A percentile compares a stretch with the other conserved stretches of the same genome.
Conservation (phyloP, 1,140 invertebrate species). For the Araneus ventricosus region DNA sequence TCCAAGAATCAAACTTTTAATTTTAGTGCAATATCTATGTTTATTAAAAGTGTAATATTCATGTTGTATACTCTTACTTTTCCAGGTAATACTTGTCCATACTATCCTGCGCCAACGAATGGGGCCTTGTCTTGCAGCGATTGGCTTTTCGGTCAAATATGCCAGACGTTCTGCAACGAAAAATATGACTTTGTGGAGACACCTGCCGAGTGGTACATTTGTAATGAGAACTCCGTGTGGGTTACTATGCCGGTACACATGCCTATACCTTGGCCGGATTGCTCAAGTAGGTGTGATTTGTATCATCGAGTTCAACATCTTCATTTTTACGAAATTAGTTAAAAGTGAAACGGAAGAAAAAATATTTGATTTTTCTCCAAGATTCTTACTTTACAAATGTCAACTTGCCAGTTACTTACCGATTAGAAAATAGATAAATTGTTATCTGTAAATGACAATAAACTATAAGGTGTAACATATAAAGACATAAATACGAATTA, state of each 20-base stretch:
- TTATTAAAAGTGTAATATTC: too few species aligned
- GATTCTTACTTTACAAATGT: neutral
- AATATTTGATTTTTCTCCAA: neutral
- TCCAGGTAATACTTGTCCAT: slow-evolving; percentile 53
- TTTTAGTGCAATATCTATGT: too few species aligned
- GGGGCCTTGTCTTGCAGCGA: slow-evolving; percentile 61
- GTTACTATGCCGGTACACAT: neutral
- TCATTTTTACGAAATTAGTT: neutral
- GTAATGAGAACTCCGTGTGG: slow-evolving; percentile 24
- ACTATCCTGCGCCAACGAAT: slow-evolving; percentile 63
- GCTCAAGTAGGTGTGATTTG: slow-evolving; percentile 23
- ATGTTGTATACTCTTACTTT: neutral
- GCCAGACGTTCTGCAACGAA: slow-evolving; percentile 50
- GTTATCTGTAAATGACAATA: too few species aligned
- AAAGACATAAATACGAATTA: too few species aligned
- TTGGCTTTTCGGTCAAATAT: slow-evolving; percentile 35
- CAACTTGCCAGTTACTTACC: too few species aligned
- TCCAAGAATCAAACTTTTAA: too few species aligned
- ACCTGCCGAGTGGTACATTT: slow-evolving; percentile 68
- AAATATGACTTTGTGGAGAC: slow-evolving; percentile 47
- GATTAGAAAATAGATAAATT: too few species aligned
- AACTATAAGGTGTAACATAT: too few species aligned
- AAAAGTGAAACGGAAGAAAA: neutral
- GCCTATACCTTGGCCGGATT: slow-evolving; percentile 68
- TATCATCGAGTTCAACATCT: neutral